Percentiles rank a stretch among this genome's conserved stretches.
phyloP scores from a whole-genome alignment of 2,888 invertebrate genomes.

The Brachylomia viminalis region DNA sequence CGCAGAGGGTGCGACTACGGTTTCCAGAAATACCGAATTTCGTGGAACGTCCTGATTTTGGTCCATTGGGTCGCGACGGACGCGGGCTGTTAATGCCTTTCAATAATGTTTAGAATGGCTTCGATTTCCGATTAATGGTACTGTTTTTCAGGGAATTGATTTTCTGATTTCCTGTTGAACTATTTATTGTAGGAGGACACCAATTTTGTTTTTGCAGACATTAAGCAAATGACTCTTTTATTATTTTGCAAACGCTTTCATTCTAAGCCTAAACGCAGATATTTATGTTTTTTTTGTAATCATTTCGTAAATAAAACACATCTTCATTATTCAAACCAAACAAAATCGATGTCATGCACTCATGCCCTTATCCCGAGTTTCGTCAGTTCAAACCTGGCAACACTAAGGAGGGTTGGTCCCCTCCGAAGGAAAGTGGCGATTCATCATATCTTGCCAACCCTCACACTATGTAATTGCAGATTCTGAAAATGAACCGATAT shows the following conservation, averaged over 20 bases:
- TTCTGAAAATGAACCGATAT: slow-evolving; percentile 64
- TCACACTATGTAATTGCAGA: slow-evolving; percentile 67
- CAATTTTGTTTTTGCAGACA: not conserved
- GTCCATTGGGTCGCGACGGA: slow-evolving; percentile 5
- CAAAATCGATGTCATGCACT: slow-evolving; percentile 17
- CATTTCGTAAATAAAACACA: not conserved
- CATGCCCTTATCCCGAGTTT: slow-evolving; percentile 45
- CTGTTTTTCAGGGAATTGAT: slow-evolving; percentile 7
- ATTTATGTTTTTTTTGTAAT: not conserved
- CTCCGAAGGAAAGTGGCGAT: slow-evolving; percentile 67
- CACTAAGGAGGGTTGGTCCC: slow-evolving; percentile 58
- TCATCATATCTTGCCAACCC: slow-evolving; percentile 68
- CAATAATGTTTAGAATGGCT: slow-evolving; percentile 53
- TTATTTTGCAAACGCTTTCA: not conserved
- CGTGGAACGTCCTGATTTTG: slow-evolving; percentile 50
- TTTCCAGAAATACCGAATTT: slow-evolving; percentile 55
- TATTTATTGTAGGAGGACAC: not conserved
- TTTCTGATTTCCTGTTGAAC: slow-evolving; percentile 20
- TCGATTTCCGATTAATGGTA: slow-evolving; percentile 38
- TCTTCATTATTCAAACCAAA: slow-evolving; percentile 12
- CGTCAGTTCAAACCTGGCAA: slow-evolving; percentile 38
- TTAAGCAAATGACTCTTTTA: not conserved
- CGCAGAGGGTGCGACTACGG: slow-evolving; percentile 59
- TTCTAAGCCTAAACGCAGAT: not conserved
- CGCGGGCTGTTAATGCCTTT: slow-evolving; percentile 35